Conservation (phyloP, 2,113 vertebrate species). For the Apeltes quadracus region DNA sequence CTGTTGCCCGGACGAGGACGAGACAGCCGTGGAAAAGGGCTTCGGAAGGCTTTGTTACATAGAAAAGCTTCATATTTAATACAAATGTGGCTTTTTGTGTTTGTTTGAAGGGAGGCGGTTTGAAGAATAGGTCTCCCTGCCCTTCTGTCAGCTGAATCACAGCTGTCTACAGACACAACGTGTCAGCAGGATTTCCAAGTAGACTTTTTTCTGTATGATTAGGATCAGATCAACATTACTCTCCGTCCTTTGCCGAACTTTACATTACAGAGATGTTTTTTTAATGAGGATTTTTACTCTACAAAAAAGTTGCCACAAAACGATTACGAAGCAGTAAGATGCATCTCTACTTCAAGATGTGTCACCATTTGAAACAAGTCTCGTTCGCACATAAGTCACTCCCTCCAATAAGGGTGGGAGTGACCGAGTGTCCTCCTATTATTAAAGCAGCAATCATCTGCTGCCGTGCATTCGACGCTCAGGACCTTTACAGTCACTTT, state of each 20-base stretch:
- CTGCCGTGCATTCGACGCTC: constrained; percentile 34
- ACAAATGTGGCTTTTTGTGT: not conserved
- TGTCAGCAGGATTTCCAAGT: not conserved
- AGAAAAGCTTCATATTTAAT: not conserved
- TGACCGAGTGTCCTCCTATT: too few relatives aligned
- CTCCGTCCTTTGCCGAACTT: not conserved
- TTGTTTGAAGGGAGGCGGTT: not conserved
- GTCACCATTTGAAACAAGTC: not conserved
- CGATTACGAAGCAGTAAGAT: not conserved
- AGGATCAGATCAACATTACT: not conserved
- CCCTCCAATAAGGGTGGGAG: constrained; percentile 30
- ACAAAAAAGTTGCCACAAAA: not conserved
- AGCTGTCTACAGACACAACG: rapidly evolving
- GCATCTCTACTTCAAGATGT: not conserved
- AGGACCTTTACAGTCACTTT: constrained; percentile 3
- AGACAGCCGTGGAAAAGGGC: not conserved
- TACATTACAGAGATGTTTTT: not conserved
- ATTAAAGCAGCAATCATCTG: constrained; percentile 5
- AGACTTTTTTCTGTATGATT: not conserved
- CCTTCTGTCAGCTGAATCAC: not conserved
- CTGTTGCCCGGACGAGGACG: constrained; percentile 16
- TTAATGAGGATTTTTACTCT: not conserved
- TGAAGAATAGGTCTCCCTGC: not conserved
- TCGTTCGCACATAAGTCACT: not conserved
- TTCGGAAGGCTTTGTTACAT: not conserved